phyloP scores from a whole-genome alignment of 2,888 invertebrate species.

The Hirudinaria manillensis region DNA sequence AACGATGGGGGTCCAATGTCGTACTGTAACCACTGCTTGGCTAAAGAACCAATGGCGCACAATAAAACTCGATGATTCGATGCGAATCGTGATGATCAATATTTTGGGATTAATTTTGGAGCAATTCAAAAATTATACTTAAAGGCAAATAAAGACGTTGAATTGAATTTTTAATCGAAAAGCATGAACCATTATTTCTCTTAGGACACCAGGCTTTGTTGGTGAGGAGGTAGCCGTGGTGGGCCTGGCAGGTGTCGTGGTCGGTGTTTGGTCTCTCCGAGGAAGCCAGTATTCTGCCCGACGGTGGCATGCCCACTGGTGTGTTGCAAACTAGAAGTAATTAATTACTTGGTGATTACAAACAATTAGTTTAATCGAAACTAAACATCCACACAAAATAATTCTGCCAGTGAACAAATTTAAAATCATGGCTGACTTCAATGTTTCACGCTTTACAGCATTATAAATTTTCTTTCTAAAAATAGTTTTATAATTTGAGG shows the following conservation, averaged over 20 bases:
- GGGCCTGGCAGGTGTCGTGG: constrained; percentile 57
- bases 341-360: neutral
- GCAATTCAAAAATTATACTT: neutral
- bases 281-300: constrained; percentile 55
- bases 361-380: too few relatives aligned
- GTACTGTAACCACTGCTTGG: constrained; percentile 58
- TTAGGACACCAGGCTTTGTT: constrained; percentile 58
- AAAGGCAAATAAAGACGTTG: neutral
- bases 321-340: constrained; percentile 55
- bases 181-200: constrained; percentile 10
- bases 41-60: constrained; percentile 43
- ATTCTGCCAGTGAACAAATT: too few relatives aligned
- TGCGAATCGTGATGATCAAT: too few relatives aligned
- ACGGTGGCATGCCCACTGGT: constrained; percentile 56
- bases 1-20: constrained; percentile 58
- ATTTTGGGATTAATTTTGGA: too few relatives aligned
- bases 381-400: too few relatives aligned
- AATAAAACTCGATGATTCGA: neutral
- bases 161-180: neutral
- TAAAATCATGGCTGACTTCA: too few relatives aligned
- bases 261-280: constrained; percentile 52
- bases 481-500: neutral
- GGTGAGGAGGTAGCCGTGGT: constrained; percentile 57
- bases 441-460: too few relatives aligned
- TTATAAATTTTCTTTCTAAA: neutral